Base-by-base conservation (phyloP, 1,140 invertebrate species). In the Planococcus citri region DNA sequence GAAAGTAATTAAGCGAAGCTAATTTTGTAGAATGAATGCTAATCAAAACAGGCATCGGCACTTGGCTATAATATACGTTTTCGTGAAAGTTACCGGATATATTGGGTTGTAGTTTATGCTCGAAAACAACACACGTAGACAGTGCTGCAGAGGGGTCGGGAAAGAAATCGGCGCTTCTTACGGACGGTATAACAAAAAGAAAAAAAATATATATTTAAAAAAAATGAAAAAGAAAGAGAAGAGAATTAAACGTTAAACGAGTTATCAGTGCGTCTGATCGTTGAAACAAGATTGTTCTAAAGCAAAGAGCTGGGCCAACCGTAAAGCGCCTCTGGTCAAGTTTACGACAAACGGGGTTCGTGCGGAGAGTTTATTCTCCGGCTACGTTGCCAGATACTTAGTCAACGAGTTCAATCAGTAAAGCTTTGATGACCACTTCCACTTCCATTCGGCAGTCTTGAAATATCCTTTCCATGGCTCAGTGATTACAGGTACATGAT, bases 391-490 rank as follows among this genome's bases (percentile, higher is more conserved):
- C 60, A 64, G 60, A 64, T 64, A 64, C 60, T 64, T 64, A 64
- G 60, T 64, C 60, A 64, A 25, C 60, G 60, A 64, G 60, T 27
- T 64, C 60, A 64, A 64, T 64, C 60, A 64, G 60, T 64, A 27
- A 64, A 64, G 10, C 25, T 64, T 64, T 64, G 60, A 64, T 64
- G 60, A 64, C 60, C 60, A 64, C 60, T 64, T 64, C 22, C 22
- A 25, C 22, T 64, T 64, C 60, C 60, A 64, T 64, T 64, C 21
- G 60, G 60, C 60, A 64, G 22, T 64, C 60, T 64, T 24, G 60
- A 64, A 64, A 64, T 64, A 64, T 64, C 60, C 60, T 64, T 64
- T 64, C 60, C 60, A 64, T 64, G 60, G 60, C 60, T 64, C 60
- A 64, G 60, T 64, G 60, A 64, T 64, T 64, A 64, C 17, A 64